Conservation (phyloP, 1,140 invertebrate genomes). For the Probaryconus sp. region DNA sequence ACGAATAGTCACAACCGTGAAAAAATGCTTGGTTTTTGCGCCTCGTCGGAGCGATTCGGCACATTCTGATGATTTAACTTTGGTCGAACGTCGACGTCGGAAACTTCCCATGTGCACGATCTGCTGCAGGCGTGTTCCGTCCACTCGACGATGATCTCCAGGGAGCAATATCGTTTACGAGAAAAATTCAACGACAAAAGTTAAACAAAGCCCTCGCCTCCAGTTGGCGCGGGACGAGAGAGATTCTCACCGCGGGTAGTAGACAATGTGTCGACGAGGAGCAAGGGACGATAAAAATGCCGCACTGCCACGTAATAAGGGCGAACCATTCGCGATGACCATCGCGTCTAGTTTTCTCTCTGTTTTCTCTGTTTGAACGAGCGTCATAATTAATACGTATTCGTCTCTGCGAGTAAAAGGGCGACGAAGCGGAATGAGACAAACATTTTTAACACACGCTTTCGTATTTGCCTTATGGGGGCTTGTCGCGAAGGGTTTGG, state of each 20-base stretch:
- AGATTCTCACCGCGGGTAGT: conserved; percentile 37
- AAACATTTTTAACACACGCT: conserved; percentile 69
- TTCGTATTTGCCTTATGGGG: conserved; percentile 56
- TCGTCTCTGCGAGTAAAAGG: conserved; percentile 67
- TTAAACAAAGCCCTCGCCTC: conserved; percentile 71
- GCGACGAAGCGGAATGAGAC: conserved; percentile 56
- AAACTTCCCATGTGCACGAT: conserved; percentile 48
- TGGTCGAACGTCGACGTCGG: conserved; percentile 34
- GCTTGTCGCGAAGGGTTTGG: conserved; percentile 52
- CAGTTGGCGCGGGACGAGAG: conserved; percentile 25
- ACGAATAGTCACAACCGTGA: conserved; percentile 10
- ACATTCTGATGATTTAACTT: conserved; percentile 44
- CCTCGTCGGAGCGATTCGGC: conserved; percentile 25
- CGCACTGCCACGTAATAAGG: conserved; percentile 70
- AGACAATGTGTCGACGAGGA: conserved; percentile 16
- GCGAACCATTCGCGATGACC: conserved; percentile 63
- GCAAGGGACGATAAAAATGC: conserved; percentile 58
- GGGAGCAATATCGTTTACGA: conserved; percentile 72
- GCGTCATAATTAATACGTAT: conserved; percentile 77
- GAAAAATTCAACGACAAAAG: conserved; percentile 74
- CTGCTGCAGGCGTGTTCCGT: conserved; percentile 46
- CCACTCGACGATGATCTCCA: conserved; percentile 65
- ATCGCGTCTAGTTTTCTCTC: conserved; percentile 49
- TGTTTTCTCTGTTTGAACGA: conserved; percentile 75
- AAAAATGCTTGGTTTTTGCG: conserved; percentile 28